phyloP scores from a whole-genome alignment of 2,797 vertebrate genomes.

The Delichon dasypus region DNA sequence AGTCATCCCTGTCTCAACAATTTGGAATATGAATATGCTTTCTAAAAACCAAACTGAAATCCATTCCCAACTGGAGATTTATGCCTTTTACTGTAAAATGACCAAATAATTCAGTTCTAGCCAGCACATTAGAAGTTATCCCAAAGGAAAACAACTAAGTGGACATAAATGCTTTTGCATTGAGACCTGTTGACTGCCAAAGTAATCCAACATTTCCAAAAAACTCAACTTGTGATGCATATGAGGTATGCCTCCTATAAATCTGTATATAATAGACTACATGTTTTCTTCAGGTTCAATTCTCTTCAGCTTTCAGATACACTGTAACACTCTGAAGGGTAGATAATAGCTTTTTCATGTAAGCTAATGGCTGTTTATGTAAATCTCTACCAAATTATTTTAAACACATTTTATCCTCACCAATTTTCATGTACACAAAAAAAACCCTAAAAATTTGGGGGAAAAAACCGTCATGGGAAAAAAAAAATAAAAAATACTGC shows the following conservation, averaged over 20 bases:
- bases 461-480: not conserved
- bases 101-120: not conserved
- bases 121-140: not conserved
- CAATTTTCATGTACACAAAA: not conserved
- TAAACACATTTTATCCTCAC: not conserved
- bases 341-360: not conserved
- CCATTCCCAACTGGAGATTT: not conserved
- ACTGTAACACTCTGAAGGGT: not conserved
- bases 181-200: not conserved
- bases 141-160: not conserved
- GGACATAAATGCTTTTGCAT: not conserved
- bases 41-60: not conserved
- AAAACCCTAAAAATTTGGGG: rapidly evolving
- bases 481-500: not conserved
- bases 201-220: slow-evolving; percentile 26
- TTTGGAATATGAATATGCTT: not conserved
- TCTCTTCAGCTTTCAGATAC: not conserved
- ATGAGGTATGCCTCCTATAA: not conserved
- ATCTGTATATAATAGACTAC: not conserved
- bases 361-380: not conserved
- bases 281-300: not conserved
- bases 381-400: not conserved
- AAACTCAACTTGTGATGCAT: not conserved
- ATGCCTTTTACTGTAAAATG: not conserved
- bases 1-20: not conserved